Conservation (phyloP, 2,888 invertebrate species). For the Plebejus melissa region DNA sequence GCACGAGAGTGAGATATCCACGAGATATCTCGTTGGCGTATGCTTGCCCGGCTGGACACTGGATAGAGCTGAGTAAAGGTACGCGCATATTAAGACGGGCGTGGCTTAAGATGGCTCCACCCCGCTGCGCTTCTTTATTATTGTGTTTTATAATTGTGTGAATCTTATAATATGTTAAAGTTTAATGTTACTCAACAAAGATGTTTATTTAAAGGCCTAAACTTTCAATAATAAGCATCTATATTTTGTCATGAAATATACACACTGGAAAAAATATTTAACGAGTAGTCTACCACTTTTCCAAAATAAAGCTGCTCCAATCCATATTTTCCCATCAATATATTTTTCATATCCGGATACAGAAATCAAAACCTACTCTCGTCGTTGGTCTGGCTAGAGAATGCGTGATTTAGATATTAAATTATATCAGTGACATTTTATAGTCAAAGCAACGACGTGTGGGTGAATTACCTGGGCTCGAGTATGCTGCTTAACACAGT, state of each 20-base stretch:
- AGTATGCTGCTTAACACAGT: not conserved
- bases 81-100: not conserved
- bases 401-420: not conserved
- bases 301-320: not conserved
- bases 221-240: not conserved
- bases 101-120: not conserved
- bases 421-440: not conserved
- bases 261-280: not conserved
- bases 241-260: not conserved
- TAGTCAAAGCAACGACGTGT: slow-evolving; percentile 1
- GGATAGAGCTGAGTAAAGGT: not conserved
- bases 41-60: not conserved
- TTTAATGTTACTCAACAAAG: not conserved
- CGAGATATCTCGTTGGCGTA: no score
- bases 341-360: not conserved
- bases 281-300: not conserved
- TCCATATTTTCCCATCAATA: slow-evolving; percentile 12
- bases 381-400: not conserved
- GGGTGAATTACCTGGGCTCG: not conserved
- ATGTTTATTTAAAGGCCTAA: slow-evolving; percentile 4
- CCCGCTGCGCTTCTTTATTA: not conserved
- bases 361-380: not conserved
- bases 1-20: no score
- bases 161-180: not conserved
- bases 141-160: not conserved